These are phyloP conservation scores for Myiozetetes cayanensis DNA, from an alignment of 2,113 vertebrate species.

Conservation along the genomic window DNA sequence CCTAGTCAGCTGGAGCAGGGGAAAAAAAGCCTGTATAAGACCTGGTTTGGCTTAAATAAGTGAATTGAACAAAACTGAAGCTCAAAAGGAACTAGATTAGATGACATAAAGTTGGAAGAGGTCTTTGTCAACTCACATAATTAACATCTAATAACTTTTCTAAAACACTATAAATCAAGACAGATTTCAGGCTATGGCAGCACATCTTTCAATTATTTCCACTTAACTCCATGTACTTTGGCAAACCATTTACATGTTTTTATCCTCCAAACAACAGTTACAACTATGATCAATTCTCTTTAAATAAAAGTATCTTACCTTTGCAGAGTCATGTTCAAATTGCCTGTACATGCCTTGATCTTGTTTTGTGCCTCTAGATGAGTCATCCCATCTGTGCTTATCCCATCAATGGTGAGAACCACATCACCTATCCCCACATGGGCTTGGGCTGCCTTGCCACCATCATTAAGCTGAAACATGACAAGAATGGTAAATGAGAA, in stretches of 20 bases:
- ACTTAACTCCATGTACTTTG: not conserved
- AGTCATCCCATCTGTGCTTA: conserved; percentile 92
- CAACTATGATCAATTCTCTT: not conserved
- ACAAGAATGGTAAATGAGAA: not conserved
- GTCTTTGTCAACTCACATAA: not conserved
- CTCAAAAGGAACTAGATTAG: not conserved
- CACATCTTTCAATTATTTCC: not conserved
- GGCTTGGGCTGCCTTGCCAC: conserved; percentile 88
- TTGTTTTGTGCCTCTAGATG: conserved; percentile 98
- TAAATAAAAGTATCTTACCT: conserved; percentile 78
- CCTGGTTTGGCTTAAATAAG: not conserved
- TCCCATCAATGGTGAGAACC: conserved; percentile 91
- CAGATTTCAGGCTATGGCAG: not conserved
- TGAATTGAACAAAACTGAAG: not conserved
- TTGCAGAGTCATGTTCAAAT: conserved; percentile 90
- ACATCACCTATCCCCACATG: conserved; percentile 87
- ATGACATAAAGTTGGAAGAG: not conserved
- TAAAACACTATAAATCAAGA: not conserved
- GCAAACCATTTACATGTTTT: not conserved
- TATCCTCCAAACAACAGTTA: not conserved
- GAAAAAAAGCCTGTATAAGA: not conserved
- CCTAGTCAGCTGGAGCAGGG: not conserved
- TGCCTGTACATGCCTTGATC: conserved; percentile 90
- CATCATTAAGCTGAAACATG: conserved; percentile 84
- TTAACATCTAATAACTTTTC: not conserved